Base-by-base conservation (phyloP, 2,888 invertebrate genomes). In the Leucania comma region DNA sequence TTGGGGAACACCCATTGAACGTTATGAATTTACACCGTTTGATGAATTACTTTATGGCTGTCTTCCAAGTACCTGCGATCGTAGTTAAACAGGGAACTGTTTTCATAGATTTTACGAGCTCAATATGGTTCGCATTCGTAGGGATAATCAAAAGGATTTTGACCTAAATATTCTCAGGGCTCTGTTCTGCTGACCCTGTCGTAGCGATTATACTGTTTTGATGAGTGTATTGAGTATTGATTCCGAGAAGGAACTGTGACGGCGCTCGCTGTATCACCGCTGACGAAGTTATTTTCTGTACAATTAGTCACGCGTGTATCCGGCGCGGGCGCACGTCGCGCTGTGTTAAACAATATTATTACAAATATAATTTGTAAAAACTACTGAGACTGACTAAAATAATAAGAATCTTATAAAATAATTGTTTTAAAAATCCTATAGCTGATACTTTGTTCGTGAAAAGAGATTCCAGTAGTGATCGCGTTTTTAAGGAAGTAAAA, bases 211-310 rank as follows among this genome's bases (percentile, higher is more conserved):
- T 46, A 57, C n/a, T 88, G 70, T 78, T 83, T 74, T 74, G 74
- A 75, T 78, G 76, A 76, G 60, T 66, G 86, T 87, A 90, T 88
- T 88, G 89, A 88, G 86, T 91, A 92, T 94, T 87, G 92, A 86
- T 95, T 95, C 95, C 80, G 85, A 93, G 95, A 95, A 95, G 90
- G 89, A 90, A 91, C 91, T 92, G 91, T 94, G 95, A 94, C 94
- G 91, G 89, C 86, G 86, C 87, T 80, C 89, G 89, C 85, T 94
- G 94, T 94, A 94, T 95, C 95, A 94, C 92, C 89, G 91, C 94
- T 95, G 95, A 94, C 95, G 92, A 92, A 94, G 95, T 95, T 95
- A 95, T 95, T 95, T 95, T 95, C 95, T 95, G 95, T 93, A 89
- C 92, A 90, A 94, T 95, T 95, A 95, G 95, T 95, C 95, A 96